Conservation (phyloP, 2,888 invertebrate species). For the Synergus laeviventris region DNA sequence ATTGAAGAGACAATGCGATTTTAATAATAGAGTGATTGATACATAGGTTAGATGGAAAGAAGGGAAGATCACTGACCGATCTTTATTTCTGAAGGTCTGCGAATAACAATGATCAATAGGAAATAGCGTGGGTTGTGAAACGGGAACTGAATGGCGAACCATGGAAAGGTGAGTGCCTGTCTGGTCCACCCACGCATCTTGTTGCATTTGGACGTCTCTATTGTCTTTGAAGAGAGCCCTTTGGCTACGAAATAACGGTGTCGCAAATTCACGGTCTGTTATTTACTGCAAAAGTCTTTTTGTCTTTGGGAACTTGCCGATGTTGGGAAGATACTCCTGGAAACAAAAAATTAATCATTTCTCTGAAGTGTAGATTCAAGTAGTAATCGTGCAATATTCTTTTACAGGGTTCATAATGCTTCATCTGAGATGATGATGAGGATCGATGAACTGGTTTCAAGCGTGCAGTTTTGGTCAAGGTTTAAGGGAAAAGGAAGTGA, state of each 20-base stretch:
- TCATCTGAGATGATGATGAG: no score
- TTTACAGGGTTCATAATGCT: no score
- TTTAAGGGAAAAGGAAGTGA: no score
- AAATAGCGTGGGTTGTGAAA: constrained; percentile 55
- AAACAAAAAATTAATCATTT: background rate
- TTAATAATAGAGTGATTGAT: constrained; percentile 14
- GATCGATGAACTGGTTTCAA: background rate
- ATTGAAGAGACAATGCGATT: background rate
- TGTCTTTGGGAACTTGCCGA: background rate
- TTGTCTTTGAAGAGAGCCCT: constrained; percentile 57
- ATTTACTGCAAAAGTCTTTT: constrained; percentile 15
- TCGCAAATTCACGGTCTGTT: constrained; percentile 34
- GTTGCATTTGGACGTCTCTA: constrained; percentile 62
- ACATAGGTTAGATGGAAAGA: background rate
- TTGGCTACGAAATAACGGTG: constrained; percentile 54
- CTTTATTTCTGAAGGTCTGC: constrained; percentile 29
- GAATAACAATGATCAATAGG: constrained; percentile 51
- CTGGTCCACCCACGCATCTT: constrained; percentile 58
- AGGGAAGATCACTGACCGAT: constrained; percentile 24
- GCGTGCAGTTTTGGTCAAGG: background rate
- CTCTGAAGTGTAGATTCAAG: background rate
- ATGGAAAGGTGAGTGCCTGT: constrained; percentile 51
- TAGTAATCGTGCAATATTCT: no score
- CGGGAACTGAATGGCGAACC: constrained; percentile 53
- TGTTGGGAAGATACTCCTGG: background rate